Evolutionary conservation across 2,888 invertebrate genomes (phyloP).

Genomic region (Thelaira solivaga): DNA sequence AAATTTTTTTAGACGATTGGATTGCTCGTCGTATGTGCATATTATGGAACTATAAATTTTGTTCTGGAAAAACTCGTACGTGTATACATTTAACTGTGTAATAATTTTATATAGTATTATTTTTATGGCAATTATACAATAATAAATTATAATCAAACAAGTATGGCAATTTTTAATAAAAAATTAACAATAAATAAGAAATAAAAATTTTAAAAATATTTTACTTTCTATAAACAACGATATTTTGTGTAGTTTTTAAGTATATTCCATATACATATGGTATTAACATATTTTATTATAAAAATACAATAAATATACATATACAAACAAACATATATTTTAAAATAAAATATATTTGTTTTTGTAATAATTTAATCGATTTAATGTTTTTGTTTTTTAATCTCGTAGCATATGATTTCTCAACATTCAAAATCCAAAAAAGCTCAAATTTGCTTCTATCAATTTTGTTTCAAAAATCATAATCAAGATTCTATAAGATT

Average conservation of each 20-base stretch:
- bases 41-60: too few relatives aligned
- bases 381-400: not conserved
- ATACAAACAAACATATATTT: too few relatives aligned
- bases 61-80: too few relatives aligned
- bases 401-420: constrained; percentile 23
- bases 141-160: constrained; percentile 16
- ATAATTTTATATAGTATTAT: constrained; percentile 48
- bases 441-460: not conserved
- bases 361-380: too few relatives aligned
- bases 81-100: not conserved
- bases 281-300: constrained; percentile 35
- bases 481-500: too few relatives aligned
- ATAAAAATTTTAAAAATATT: not conserved
- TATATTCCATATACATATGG: constrained; percentile 35
- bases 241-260: constrained; percentile 47
- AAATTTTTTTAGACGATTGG: too few relatives aligned
- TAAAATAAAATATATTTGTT: constrained; percentile 25
- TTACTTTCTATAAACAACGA: constrained; percentile 42
- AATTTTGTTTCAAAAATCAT: not conserved
- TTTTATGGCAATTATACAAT: constrained; percentile 38
- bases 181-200: not conserved
- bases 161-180: constrained; percentile 24
- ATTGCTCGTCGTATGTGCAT: too few relatives aligned
- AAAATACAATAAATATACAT: constrained; percentile 32
- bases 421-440: not conserved